Evolutionary conservation across 2,113 vertebrate species (phyloP), one percentile per base, ranked within the genome.

Genomic region (Epinephelus moara): DNA sequence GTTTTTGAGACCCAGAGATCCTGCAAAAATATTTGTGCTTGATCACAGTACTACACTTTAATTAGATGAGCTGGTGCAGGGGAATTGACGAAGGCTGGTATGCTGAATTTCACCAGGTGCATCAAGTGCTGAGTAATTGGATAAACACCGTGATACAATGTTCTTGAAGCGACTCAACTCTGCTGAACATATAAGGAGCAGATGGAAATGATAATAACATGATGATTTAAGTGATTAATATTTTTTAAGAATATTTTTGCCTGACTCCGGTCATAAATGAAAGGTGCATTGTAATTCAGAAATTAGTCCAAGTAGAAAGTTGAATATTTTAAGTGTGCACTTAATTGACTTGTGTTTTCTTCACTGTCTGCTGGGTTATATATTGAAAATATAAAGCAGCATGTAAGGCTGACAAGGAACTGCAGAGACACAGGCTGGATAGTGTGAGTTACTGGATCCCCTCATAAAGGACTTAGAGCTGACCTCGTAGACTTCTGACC

Each of bases 401-500:
- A 14, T 79, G 59, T 49, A 27, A 75, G n/a, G 42, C 7, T 60
- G 6, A 60, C 25, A 25, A 53, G 30, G 14, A 81, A 18, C 49
- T 49, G 6, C 33, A 37, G 49, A 66, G 8, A 8, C n/a, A 47
- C 56, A 40, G 12, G 18, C 18, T 45, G 30, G 23, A 55, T 57
- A 64, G 25, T 42, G 4, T 63, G 23, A 71, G 49, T 66, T 70
- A 73, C 80, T 18, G 75, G 67, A 76, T 82, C 21, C 45, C 10
- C 49, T 72, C 60, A 40, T 73, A 42, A 72, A 78, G 60, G 69
- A 69, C 53, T 82, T 52, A 23, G 30, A 66, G 69, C 40, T 81
- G 85, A 90, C 81, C 72, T 84, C 8, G 23, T 72, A 62, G 64
- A 69, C 75, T 73, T 84, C 82, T 81, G 79, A 72, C 84, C 60